phyloP scores from a whole-genome alignment of 2,797 vertebrate genomes.

The Aulostomus chinensis region DNA sequence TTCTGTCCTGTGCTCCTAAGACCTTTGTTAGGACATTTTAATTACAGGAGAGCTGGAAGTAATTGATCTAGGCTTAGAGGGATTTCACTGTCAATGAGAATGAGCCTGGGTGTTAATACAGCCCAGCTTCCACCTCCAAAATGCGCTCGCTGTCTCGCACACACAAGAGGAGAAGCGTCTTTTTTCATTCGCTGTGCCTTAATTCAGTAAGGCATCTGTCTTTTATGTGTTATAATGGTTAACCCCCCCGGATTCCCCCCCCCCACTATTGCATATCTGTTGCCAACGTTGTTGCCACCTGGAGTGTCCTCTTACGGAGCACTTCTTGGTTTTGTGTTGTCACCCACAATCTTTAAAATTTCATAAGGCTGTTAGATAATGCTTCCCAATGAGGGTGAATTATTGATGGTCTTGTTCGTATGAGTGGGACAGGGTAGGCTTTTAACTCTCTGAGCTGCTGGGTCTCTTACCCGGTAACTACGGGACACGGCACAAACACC shows the following conservation, averaged over 20 bases:
- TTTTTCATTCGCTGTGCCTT: slow-evolving; percentile 33
- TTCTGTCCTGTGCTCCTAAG: slow-evolving; percentile 72
- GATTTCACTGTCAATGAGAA: slow-evolving; percentile 79
- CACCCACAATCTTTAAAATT: slow-evolving; percentile 76
- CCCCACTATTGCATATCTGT: slow-evolving; percentile 47
- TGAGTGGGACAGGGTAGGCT: slow-evolving; percentile 76
- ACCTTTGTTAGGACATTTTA: slow-evolving; percentile 82
- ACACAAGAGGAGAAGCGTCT: slow-evolving; percentile 26
- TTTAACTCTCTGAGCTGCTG: slow-evolving; percentile 76
- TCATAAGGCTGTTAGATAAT: slow-evolving; percentile 82
- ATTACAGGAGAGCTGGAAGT: slow-evolving; percentile 80
- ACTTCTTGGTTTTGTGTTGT: slow-evolving; percentile 69
- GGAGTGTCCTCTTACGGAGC: slow-evolving; percentile 63
- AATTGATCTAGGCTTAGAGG: slow-evolving; percentile 82
- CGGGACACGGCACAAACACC: slow-evolving; percentile 80
- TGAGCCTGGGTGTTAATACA: slow-evolving; percentile 74
- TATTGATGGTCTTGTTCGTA: slow-evolving; percentile 81
- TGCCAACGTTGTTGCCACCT: slow-evolving; percentile 56
- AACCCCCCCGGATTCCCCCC: neutral
- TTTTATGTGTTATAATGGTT: slow-evolving; percentile 35
- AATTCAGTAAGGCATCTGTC: slow-evolving; percentile 36
- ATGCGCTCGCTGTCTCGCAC: slow-evolving; percentile 20
- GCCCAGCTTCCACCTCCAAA: slow-evolving; percentile 66
- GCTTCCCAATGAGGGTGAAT: slow-evolving; percentile 79
- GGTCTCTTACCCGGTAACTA: slow-evolving; percentile 80